Conservation (phyloP, 2,797 vertebrate species). For the Lycodopsis pacificus region DNA sequence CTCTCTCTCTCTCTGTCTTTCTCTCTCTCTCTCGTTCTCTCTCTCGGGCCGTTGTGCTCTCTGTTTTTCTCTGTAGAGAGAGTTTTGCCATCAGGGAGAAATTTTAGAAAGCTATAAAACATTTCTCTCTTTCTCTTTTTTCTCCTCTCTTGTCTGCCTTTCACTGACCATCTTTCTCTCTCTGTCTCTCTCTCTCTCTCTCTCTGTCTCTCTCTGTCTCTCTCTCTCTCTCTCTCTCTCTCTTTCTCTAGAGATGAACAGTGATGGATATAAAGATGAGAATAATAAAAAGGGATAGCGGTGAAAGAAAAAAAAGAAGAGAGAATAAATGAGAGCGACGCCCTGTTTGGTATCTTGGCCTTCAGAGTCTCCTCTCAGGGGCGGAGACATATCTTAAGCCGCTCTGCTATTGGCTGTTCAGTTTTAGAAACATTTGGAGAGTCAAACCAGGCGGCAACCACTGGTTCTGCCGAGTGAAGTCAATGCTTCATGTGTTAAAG, state of each 20-base stretch:
- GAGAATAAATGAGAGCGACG: neutral
- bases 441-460: too few species aligned
- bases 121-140: conserved; percentile 20
- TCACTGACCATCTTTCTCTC: neutral
- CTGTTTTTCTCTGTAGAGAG: conserved; percentile 39
- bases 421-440: too few species aligned
- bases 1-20: neutral
- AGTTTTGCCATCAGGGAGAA: conserved; percentile 52
- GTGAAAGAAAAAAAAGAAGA: neutral
- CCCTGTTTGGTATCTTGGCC: neutral
- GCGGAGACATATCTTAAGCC: too few species aligned
- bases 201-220: neutral
- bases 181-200: neutral
- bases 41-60: conserved; percentile 8
- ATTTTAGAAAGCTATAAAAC: conserved; percentile 54
- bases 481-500: neutral
- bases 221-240: neutral
- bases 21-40: neutral
- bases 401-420: too few species aligned
- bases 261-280: conserved; percentile 32
- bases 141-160: neutral
- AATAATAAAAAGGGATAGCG: conserved; percentile 11
- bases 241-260: conserved; percentile 23
- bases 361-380: neutral
- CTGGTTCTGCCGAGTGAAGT: too few species aligned